phyloP scores from a whole-genome alignment of 2,113 vertebrate species.

The Pavo muticus region DNA sequence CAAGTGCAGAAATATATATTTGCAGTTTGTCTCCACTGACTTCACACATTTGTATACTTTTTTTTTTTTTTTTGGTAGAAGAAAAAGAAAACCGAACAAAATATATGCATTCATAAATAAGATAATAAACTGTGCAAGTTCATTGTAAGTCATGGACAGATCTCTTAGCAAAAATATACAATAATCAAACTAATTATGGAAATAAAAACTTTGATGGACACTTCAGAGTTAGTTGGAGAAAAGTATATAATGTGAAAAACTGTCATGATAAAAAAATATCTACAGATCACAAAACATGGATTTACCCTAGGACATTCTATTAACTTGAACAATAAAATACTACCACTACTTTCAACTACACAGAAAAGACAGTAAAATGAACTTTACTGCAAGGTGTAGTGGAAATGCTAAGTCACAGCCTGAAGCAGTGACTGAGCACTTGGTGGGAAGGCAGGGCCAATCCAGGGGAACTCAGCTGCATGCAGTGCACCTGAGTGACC shows the following conservation, averaged over 20 bases:
- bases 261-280: neutral
- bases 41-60: neutral
- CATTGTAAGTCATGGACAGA: neutral
- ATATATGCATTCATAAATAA: neutral
- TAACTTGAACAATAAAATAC: neutral
- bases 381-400: neutral
- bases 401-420: too few species aligned
- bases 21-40: neutral
- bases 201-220: neutral
- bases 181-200: neutral
- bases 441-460: too few species aligned
- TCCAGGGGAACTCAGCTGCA: too few species aligned
- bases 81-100: neutral
- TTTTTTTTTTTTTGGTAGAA: neutral
- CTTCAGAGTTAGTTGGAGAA: neutral
- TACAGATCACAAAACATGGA: neutral
- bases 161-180: neutral
- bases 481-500: too few species aligned
- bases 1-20: neutral
- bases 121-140: neutral
- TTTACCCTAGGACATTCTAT: neutral
- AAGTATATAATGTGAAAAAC: neutral
- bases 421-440: too few species aligned
- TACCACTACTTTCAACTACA: neutral
- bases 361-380: neutral